Evolutionary conservation across 2,113 vertebrate species (phyloP).

Genomic region (Smithornis capensis): DNA sequence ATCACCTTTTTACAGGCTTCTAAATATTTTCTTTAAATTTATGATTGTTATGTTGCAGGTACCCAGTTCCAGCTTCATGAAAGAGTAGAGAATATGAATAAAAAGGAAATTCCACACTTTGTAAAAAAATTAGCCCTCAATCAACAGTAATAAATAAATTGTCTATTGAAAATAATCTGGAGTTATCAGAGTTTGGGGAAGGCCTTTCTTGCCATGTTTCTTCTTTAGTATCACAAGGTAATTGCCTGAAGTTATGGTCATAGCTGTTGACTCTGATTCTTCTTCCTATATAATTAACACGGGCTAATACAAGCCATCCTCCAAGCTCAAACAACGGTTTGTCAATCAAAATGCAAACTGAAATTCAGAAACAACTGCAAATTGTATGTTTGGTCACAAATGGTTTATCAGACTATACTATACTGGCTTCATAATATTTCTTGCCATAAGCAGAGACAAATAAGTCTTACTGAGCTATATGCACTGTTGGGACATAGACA

Average conservation of each 20-base stretch:
- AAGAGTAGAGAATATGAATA: background rate
- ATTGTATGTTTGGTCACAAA: background rate
- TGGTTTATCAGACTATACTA: background rate
- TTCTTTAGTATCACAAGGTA: background rate
- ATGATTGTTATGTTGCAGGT: background rate
- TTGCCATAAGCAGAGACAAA: background rate
- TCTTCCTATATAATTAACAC: background rate
- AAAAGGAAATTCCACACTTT: background rate
- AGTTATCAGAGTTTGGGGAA: background rate
- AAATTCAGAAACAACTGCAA: background rate
- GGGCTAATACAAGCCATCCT: background rate
- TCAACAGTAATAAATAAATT: background rate
- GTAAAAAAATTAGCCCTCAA: background rate
- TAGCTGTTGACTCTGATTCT: background rate
- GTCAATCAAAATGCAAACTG: background rate
- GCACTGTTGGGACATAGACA: background rate
- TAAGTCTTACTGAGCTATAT: background rate
- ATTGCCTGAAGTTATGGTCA: background rate
- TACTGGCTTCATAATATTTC: background rate
- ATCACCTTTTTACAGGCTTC: background rate
- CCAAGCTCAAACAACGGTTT: background rate
- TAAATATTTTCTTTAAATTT: slow-evolving; percentile 16
- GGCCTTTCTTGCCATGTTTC: background rate
- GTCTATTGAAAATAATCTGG: background rate
- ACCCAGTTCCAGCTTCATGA: background rate